Conservation (phyloP, 2,888 invertebrate genomes). For the Drosophila putrida region DNA sequence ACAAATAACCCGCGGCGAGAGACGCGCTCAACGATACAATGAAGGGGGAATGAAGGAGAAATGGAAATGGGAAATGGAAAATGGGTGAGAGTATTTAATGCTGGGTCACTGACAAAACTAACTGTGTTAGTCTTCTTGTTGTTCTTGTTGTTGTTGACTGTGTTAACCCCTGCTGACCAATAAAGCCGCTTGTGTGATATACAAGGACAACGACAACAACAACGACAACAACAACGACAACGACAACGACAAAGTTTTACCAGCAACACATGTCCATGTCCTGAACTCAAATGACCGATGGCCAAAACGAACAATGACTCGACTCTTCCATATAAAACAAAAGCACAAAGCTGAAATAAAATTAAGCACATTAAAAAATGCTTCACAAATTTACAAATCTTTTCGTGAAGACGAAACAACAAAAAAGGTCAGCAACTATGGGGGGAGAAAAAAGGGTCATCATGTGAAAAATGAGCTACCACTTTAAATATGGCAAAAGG, state of each 20-base stretch:
- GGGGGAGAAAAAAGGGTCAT: conserved; percentile 55
- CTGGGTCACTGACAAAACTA: conserved; percentile 73
- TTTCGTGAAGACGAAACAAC: conserved; percentile 22
- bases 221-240: conserved; percentile 67
- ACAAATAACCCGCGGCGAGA: conserved; percentile 73
- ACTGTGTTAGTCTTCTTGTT: conserved; percentile 43
- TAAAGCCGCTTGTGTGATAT: conserved; percentile 80
- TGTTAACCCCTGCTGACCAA: conserved; percentile 78
- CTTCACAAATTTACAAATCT: conserved; percentile 81
- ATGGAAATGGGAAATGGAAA: not conserved
- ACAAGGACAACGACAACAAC: conserved; percentile 66
- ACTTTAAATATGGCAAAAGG: conserved; percentile 54
- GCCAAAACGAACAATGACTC: not conserved
- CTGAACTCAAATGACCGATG: conserved; percentile 12
- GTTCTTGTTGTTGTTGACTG: conserved; percentile 30
- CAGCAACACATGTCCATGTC: conserved; percentile 67
- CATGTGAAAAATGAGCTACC: conserved; percentile 70
- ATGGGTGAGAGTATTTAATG: conserved; percentile 59
- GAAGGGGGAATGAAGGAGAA: conserved; percentile 48
- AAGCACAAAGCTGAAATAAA: conserved; percentile 64
- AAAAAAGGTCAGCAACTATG: conserved; percentile 66
- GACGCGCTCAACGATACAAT: conserved; percentile 40
- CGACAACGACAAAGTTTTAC: conserved; percentile 68
- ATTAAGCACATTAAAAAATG: conserved; percentile 80
- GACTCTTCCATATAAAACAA: conserved; percentile 17